Conservation (phyloP, 2,888 invertebrate genomes). For the Macrophya annulata region DNA sequence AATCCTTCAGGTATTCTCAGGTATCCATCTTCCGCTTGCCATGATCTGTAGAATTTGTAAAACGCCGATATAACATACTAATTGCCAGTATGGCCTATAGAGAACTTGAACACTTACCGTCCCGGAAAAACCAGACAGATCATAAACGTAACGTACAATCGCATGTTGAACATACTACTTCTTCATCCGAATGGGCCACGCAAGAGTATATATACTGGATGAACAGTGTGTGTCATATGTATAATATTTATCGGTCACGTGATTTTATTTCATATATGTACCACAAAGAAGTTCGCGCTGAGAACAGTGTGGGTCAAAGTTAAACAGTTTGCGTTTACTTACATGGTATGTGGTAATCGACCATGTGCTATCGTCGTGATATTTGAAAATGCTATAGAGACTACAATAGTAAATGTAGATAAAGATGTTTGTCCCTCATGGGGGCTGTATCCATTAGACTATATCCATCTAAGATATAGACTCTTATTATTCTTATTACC, state of each 20-base stretch:
- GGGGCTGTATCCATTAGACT: no score
- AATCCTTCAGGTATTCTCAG: conserved; percentile 66
- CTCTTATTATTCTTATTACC: no score
- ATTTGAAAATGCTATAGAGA: no score
- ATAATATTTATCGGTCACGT: neutral
- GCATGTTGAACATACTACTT: neutral
- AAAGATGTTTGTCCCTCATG: no score
- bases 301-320: neutral
- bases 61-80: neutral
- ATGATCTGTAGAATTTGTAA: conserved; percentile 1
- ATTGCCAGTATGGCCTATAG: neutral
- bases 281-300: no score
- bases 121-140: neutral
- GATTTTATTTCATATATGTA: neutral
- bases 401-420: neutral
- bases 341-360: neutral
- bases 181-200: neutral
- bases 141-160: neutral
- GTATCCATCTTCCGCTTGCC: conserved; percentile 45
- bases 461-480: no score
- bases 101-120: neutral
- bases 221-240: neutral
- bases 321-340: neutral
- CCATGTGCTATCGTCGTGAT: neutral
- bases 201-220: neutral